Evolutionary conservation across 2,888 invertebrate genomes (phyloP).

Genomic region (Achlya flavicornis): DNA sequence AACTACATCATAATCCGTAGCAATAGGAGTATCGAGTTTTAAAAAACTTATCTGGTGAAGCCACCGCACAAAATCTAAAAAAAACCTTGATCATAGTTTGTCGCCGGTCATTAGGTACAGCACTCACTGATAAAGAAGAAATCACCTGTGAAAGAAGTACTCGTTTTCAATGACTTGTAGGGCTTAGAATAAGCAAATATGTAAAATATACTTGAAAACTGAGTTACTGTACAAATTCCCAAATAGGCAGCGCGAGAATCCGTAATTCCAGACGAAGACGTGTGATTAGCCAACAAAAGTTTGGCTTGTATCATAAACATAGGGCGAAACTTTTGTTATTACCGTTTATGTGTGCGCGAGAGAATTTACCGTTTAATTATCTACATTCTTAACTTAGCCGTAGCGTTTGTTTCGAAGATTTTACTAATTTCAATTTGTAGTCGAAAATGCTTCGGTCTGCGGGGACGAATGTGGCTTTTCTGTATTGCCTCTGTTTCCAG

Average conservation of each 20-base stretch:
- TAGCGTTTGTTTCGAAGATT: slow-evolving; percentile 39
- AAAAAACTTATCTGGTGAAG: too few relatives aligned
- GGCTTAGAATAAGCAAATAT: not conserved
- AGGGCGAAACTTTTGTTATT: slow-evolving; percentile 63
- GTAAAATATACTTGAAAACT: slow-evolving; percentile 7
- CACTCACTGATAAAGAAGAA: too few relatives aligned
- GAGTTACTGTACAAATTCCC: slow-evolving; percentile 3
- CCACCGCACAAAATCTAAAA: too few relatives aligned
- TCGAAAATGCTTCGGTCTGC: slow-evolving; percentile 21
- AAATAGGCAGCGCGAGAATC: slow-evolving; percentile 22
- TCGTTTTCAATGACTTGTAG: too few relatives aligned
- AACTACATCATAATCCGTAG: too few relatives aligned
- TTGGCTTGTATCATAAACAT: slow-evolving; percentile 56
- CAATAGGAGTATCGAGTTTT: too few relatives aligned
- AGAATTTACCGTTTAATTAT: slow-evolving; percentile 65
- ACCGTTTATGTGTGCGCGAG: slow-evolving; percentile 57
- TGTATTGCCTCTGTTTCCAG: slow-evolving; percentile 11
- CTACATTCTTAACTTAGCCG: slow-evolving; percentile 53
- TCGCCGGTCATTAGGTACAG: too few relatives aligned
- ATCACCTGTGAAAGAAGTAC: too few relatives aligned
- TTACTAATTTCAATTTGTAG: slow-evolving; percentile 36
- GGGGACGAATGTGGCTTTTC: slow-evolving; percentile 7
- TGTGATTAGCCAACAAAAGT: slow-evolving; percentile 69
- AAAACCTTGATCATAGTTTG: too few relatives aligned
- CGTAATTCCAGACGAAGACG: slow-evolving; percentile 29